Evolutionary conservation across 2,797 vertebrate genomes (phyloP).

Genomic region (Xiphorhynchus erythropygius): DNA sequence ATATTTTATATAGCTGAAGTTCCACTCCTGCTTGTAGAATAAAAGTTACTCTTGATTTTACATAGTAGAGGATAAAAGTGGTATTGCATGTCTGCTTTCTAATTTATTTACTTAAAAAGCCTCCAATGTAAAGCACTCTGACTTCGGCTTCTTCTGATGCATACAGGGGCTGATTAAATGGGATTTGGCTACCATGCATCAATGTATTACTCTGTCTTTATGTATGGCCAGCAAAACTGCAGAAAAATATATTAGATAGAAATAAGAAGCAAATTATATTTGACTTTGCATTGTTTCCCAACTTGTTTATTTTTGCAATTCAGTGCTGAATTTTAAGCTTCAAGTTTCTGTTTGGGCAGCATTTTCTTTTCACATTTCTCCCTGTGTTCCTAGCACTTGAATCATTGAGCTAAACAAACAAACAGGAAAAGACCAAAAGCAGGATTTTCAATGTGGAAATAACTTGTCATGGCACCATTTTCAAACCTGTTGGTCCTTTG

Average conservation of each 20-base stretch:
- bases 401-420: not conserved
- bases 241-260: not conserved
- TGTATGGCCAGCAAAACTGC: not conserved
- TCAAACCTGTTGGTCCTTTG: not conserved
- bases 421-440: not conserved
- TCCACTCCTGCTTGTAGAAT: not conserved
- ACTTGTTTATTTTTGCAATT: not conserved
- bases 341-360: not conserved
- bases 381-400: not conserved
- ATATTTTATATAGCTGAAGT: not conserved
- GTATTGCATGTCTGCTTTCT: not conserved
- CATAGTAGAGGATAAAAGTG: not conserved
- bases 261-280: not conserved
- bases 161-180: not conserved
- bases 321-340: not conserved
- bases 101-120: not conserved
- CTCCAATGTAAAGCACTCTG: not conserved
- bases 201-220: not conserved
- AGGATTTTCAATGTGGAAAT: not conserved
- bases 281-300: not conserved
- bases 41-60: not conserved
- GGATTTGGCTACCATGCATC: not conserved
- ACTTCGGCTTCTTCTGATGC: not conserved
- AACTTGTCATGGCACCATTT: not conserved
- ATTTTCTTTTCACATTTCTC: not conserved